These are phyloP conservation scores for Charina bottae DNA, from an alignment of 2,113 vertebrate genomes.

Conservation along the genomic window DNA sequence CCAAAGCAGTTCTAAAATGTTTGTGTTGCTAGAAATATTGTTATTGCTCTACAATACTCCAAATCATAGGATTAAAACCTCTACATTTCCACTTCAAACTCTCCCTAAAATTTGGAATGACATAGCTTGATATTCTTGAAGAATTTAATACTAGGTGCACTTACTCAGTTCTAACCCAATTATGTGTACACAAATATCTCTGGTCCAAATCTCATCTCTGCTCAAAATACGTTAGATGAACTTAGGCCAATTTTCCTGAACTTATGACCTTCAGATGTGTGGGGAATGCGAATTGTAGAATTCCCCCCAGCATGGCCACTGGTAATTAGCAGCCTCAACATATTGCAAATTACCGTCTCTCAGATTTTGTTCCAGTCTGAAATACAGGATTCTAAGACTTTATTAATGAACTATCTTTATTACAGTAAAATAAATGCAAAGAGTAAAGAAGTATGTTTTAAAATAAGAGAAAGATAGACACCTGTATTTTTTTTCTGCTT, in stretches of 20 bases:
- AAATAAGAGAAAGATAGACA: neutral
- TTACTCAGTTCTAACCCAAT: neutral
- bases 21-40: neutral
- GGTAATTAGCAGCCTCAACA: neutral
- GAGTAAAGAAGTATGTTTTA: constrained; percentile 7
- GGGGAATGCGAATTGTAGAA: too few relatives aligned
- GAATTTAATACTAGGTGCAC: neutral
- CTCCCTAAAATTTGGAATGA: too few relatives aligned
- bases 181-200: too few relatives aligned
- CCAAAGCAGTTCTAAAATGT: neutral
- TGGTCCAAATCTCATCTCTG: neutral
- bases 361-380: too few relatives aligned
- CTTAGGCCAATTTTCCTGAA: too few relatives aligned
- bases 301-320: too few relatives aligned
- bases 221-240: neutral
- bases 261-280: too few relatives aligned
- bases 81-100: too few relatives aligned
- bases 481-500: neutral
- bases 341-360: neutral
- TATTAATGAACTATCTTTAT: neutral
- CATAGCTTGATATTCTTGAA: too few relatives aligned
- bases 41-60: too few relatives aligned
- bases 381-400: neutral
- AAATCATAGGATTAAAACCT: too few relatives aligned
- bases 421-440: neutral